Conservation (phyloP, 2,113 vertebrate genomes). For the Typhlomys cinereus region DNA sequence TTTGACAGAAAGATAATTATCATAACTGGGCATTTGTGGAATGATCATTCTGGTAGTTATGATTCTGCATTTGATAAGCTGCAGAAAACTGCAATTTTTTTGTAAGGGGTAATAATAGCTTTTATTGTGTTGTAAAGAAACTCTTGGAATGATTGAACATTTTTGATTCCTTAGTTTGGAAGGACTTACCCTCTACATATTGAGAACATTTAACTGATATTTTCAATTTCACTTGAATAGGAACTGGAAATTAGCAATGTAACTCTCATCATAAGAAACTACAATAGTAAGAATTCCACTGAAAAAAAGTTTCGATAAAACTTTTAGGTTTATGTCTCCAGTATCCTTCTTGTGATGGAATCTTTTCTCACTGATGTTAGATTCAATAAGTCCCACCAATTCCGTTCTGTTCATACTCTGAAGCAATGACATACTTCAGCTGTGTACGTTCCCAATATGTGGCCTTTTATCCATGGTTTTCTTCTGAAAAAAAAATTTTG, state of each 20-base stretch:
- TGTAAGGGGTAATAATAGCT: background rate
- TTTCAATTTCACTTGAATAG: background rate
- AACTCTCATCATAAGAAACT: background rate
- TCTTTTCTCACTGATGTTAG: background rate
- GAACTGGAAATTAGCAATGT: background rate
- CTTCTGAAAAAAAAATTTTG: background rate
- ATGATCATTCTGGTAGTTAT: background rate
- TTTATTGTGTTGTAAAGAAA: background rate
- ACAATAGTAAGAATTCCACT: background rate
- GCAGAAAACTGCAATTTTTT: background rate
- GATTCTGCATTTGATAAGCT: background rate
- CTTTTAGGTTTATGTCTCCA: background rate
- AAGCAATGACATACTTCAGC: background rate
- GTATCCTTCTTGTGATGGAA: background rate
- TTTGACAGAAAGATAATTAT: background rate
- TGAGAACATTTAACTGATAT: background rate
- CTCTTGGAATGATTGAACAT: background rate
- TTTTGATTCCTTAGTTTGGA: background rate
- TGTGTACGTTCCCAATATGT: background rate
- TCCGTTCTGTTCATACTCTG: background rate
- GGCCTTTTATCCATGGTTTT: background rate
- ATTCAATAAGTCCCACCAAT: background rate
- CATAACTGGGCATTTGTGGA: background rate
- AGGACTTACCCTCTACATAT: background rate
- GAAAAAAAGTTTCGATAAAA: background rate